Base-by-base conservation (phyloP, 2,888 invertebrate genomes). In the Pemphredon lugubris region DNA sequence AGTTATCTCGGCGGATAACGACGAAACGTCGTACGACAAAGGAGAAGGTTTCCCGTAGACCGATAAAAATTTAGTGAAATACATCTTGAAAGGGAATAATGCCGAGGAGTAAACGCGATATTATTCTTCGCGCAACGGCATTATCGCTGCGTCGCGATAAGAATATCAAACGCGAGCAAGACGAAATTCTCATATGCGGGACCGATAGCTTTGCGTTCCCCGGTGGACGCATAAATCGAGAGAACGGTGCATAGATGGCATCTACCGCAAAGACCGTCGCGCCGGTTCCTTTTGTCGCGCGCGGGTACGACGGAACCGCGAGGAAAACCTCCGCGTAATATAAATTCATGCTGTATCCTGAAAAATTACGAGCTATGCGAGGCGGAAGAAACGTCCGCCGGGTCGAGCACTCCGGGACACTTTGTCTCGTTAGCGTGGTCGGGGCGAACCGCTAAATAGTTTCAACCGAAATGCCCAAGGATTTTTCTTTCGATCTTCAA, bases 391-490 rank as follows among this genome's bases (percentile, higher is more conserved):
- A 44, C 40, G 21, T 45, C 21, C 39, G 57, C 44, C 63, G 34
- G 34, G 23, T 57, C 40, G 48, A 13, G n/a, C 51, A 32, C 45
- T 9, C 16, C 20, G 32, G 63, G 34, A 45, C 37, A 67, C 55
- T 60, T 75, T 64, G 68, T 77, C 63, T 75, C 59, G 67, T 75
- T 72, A 73, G 68, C 68, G 40, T 55, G 39, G 21, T 42, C 20
- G 23, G 13, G 18, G 39, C 42, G 26, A 54, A 23, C 14, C 30
- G 47, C 26, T 20, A 45, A 37, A 40, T 44, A 72, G 64, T 51
- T 53, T n/a, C 3, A 20, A 7, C 21, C 42, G 32, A 18, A 67
- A 59, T 64, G 2, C 18, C n/a, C 34, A n/a, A n/a, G 9, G n/a
- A 2, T n/a, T 7, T 30, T 9, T 9, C 30, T 6, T 30, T 30